Evolutionary conservation across 2,888 invertebrate genomes (phyloP), one percentile per base, ranked within the genome.

Genomic region (Drosophila sordidula): DNA sequence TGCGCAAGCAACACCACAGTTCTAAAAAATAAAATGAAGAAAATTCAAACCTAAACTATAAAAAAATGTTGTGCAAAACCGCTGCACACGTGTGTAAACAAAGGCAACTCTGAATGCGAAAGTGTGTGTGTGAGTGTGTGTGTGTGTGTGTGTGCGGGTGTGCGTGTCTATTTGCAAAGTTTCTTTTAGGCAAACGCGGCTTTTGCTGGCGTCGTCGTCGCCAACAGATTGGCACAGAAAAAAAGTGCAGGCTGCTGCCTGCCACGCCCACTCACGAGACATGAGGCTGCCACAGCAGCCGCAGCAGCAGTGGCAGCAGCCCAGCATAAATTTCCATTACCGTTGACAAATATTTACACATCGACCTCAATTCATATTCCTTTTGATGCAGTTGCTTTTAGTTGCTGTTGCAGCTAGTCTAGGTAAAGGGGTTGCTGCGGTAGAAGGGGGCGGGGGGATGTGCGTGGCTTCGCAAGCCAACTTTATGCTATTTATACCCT

Each of bases 301-400:
- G 29, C 29, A 12, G 12, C 34, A 29, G 54, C 57, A 42, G 70
- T 58, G 52, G 61, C 87, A 70, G 85, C 69, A 78, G 54, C 68
- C 51, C 73, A 74, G 89, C 90, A 89, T 89, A 89, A 89, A 90
- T 89, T 90, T 89, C 89, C 89, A 89, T 89, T 89, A 89, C 89
- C 89, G 87, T 83, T 88, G 90, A 90, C 89, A 89, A 89, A 89
- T 89, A 89, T 89, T 90, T 90, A 85, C 90, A 89, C 89, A 89
- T 80, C 89, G 90, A 90, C 89, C 87, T 85, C 89, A 87, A 89
- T 89, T 84, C 89, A 89, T 87, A 89, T 88, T 78, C 86, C 78
- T 80, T 83, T 82, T 87, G 79, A 87, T 85, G 85, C 89, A 85
- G 75, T 89, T 85, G 89, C 85, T 89, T 84, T 85, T 85, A 85